Conservation (phyloP, 2,888 invertebrate genomes). For the Agrochola litura region DNA sequence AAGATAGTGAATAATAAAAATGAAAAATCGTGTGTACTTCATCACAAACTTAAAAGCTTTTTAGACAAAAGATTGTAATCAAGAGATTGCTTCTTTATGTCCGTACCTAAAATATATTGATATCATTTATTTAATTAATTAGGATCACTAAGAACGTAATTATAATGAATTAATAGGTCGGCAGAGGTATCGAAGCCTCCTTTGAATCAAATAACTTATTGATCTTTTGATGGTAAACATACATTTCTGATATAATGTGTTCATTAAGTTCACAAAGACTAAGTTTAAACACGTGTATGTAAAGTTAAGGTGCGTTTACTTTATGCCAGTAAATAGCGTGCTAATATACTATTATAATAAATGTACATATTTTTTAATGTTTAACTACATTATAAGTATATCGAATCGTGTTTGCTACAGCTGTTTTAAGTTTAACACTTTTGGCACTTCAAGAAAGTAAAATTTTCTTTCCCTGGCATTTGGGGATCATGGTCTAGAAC, state of each 20-base stretch:
- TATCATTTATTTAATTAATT: slow-evolving; percentile 3
- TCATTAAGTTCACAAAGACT: slow-evolving; percentile 7
- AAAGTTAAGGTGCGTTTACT: neutral
- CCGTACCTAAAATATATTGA: neutral
- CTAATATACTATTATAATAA: neutral
- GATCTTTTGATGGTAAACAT: slow-evolving; percentile 10
- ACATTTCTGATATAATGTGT: slow-evolving; percentile 14
- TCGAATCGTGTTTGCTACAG: too few species aligned
- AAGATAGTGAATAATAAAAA: neutral
- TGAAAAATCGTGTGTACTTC: neutral
- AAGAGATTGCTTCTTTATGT: neutral
- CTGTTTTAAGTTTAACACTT: too few species aligned
- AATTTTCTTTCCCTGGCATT: too few species aligned
- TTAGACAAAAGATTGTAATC: neutral
- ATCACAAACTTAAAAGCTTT: neutral
- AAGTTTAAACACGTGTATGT: slow-evolving; percentile 1
- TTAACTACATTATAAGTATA: too few species aligned
- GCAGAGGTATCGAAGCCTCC: neutral
- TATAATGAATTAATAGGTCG: neutral
- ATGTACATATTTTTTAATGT: slow-evolving; percentile 15
- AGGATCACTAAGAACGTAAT: neutral
- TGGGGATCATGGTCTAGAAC: too few species aligned
- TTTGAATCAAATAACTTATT: slow-evolving; percentile 16
- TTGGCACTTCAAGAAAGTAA: too few species aligned
- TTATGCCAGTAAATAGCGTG: neutral